Evolutionary conservation across 1,140 invertebrate species (phyloP).

Genomic region (Cyphomyrmex costatus): DNA sequence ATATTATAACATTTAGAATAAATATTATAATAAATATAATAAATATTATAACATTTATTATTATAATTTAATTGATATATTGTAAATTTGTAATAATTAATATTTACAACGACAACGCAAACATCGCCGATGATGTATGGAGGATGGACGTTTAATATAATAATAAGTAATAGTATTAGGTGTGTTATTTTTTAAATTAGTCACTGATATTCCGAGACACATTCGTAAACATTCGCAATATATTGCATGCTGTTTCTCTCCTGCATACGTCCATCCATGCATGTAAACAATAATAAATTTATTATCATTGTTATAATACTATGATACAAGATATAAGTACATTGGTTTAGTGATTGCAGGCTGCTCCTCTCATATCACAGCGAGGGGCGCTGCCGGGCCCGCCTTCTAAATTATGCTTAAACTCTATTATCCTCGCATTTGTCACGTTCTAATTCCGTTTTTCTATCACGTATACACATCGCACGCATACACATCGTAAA

Average conservation of each 20-base stretch:
- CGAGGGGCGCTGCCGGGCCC: conserved; percentile 87
- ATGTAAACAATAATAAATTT: conserved; percentile 56
- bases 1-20: conserved; percentile 16
- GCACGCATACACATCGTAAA: conserved; percentile 25
- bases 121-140: conserved; percentile 61
- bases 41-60: background rate
- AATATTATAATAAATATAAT: conserved; percentile 16
- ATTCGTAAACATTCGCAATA: conserved; percentile 29
- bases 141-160: conserved; percentile 53
- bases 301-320: conserved; percentile 82
- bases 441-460: conserved; percentile 44
- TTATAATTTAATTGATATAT: conserved; percentile 18
- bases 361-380: conserved; percentile 87
- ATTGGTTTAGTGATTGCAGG: conserved; percentile 88
- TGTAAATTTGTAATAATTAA: conserved; percentile 17
- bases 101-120: conserved; percentile 59
- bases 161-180: conserved; percentile 31
- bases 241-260: conserved; percentile 2
- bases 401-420: conserved; percentile 79
- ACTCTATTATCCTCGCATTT: conserved; percentile 58
- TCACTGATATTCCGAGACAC: conserved; percentile 1
- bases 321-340: conserved; percentile 87
- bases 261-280: conserved; percentile 31
- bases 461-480: conserved; percentile 11
- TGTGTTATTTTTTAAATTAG: conserved; percentile 40